phyloP scores from a whole-genome alignment of 2,888 invertebrate genomes.

The Abrostola triplasia region DNA sequence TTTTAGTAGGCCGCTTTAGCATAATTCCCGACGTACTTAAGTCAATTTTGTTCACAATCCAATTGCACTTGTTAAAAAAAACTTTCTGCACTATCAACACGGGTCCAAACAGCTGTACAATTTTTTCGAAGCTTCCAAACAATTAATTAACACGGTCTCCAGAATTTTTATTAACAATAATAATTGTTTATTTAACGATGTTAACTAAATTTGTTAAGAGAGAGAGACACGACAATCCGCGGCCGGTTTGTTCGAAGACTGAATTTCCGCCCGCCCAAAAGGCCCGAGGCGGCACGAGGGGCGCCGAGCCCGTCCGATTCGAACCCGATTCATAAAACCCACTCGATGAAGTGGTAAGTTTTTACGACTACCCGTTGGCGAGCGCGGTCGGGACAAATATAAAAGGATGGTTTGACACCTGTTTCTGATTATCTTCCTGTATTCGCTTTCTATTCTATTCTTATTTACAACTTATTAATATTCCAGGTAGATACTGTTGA shows the following conservation, averaged over 20 bases:
- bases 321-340: conserved; percentile 79
- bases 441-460: conserved; percentile 43
- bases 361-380: conserved; percentile 83
- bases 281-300: conserved; percentile 68
- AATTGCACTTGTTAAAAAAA: conserved; percentile 69
- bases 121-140: conserved; percentile 32
- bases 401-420: conserved; percentile 82
- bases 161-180: conserved; percentile 57
- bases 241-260: conserved; percentile 70
- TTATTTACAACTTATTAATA: conserved; percentile 25
- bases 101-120: conserved; percentile 35
- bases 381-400: conserved; percentile 78
- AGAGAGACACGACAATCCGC: conserved; percentile 64
- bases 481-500: conserved; percentile 4
- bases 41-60: conserved; percentile 76
- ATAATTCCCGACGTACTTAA: conserved; percentile 76
- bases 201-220: conserved; percentile 61
- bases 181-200: conserved; percentile 75
- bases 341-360: conserved; percentile 87
- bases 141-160: conserved; percentile 32
- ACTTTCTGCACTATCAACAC: conserved; percentile 68
- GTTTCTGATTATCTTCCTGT: conserved; percentile 70
- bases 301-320: conserved; percentile 63
- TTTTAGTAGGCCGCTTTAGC: conserved; percentile 71
- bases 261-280: conserved; percentile 80